Conservation (phyloP, 1,140 invertebrate species). For the Cyclargus thomasi region DNA sequence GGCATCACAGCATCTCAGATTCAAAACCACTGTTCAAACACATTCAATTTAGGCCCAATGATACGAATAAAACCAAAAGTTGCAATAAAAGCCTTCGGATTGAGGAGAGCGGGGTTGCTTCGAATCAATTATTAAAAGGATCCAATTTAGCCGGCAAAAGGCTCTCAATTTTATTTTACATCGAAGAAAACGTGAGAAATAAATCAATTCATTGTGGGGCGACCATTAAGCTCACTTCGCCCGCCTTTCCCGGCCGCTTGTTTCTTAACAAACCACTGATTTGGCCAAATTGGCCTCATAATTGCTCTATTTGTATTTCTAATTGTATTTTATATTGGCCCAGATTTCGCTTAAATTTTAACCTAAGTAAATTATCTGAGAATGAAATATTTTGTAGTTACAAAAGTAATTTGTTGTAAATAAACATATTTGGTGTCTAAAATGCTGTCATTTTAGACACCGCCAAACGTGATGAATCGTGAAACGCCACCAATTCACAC, state of each 20-base stretch:
- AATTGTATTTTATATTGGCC: not conserved
- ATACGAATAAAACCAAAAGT: not conserved
- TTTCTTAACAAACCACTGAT: not conserved
- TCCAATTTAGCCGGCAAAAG: conserved; percentile 41
- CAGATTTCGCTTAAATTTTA: not conserved
- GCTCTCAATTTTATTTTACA: conserved; percentile 29
- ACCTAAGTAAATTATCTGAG: not conserved
- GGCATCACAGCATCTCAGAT: not conserved
- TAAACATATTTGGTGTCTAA: too few relatives aligned
- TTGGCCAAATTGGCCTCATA: not conserved
- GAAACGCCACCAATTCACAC: too few relatives aligned
- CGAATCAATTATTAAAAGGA: conserved; percentile 31
- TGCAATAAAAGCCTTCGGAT: not conserved
- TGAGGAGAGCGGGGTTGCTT: not conserved
- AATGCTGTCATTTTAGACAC: too few relatives aligned
- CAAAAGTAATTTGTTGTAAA: too few relatives aligned
- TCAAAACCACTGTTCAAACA: not conserved
- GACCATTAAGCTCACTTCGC: conserved; percentile 17
- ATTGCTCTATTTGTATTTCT: not conserved
- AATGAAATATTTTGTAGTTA: too few relatives aligned
- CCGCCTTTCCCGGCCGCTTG: not conserved
- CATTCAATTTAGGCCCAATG: not conserved
- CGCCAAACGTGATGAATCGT: too few relatives aligned
- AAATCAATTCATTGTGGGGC: conserved; percentile 27
- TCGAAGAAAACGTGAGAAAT: conserved; percentile 29